These are phyloP conservation scores for Habroteleia sp. DNA, from an alignment of 2,888 invertebrate species.

Conservation along the genomic window DNA sequence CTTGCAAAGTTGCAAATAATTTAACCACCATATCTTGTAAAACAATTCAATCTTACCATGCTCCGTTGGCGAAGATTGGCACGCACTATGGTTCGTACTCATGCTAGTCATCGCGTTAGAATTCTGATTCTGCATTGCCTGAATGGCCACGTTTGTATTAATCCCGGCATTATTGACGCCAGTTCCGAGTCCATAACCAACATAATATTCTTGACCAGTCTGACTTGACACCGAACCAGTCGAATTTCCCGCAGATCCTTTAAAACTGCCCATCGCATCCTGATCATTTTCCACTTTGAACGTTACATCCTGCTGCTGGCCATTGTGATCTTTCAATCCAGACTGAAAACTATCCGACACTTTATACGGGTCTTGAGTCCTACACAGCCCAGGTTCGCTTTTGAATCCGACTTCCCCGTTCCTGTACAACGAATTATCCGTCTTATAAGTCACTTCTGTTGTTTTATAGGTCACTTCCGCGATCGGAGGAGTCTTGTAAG, in stretches of 20 bases:
- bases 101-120: slow-evolving; percentile 71
- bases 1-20: too few species aligned
- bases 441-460: slow-evolving; percentile 79
- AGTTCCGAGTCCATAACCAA: slow-evolving; percentile 71
- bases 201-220: slow-evolving; percentile 73
- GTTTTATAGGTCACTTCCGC: slow-evolving; percentile 80
- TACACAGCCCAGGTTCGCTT: slow-evolving; percentile 72
- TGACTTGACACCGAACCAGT: slow-evolving; percentile 20
- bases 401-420: slow-evolving; percentile 78
- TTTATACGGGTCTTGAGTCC: slow-evolving; percentile 70
- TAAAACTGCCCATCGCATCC: slow-evolving; percentile 65
- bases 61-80: slow-evolving; percentile 75
- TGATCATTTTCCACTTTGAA: slow-evolving; percentile 66
- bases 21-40: too few species aligned
- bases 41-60: slow-evolving; percentile 77
- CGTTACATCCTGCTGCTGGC: slow-evolving; percentile 68
- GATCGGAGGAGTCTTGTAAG: slow-evolving; percentile 74
- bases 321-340: slow-evolving; percentile 70
- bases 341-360: slow-evolving; percentile 68
- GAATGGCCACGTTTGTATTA: slow-evolving; percentile 67
- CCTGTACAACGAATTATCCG: slow-evolving; percentile 76
- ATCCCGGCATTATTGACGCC: slow-evolving; percentile 67
- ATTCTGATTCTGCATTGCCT: slow-evolving; percentile 71
- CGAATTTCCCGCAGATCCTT: slow-evolving; percentile 46
- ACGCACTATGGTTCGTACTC: slow-evolving; percentile 73